Evolutionary conservation across 2,797 vertebrate genomes (phyloP).

Genomic region (Scarus forsteni): DNA sequence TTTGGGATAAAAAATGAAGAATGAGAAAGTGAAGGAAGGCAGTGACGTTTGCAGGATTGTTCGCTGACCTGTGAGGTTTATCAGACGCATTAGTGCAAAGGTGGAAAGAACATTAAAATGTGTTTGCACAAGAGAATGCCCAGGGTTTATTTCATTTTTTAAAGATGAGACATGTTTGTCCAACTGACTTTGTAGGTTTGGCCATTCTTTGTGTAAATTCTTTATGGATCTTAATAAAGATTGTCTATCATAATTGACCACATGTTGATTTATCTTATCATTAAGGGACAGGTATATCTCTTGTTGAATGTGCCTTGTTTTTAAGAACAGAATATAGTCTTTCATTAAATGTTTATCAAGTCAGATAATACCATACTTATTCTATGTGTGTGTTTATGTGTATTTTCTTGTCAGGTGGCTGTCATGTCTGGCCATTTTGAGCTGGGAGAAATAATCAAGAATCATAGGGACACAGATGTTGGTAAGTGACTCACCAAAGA

Average conservation of each 20-base stretch:
- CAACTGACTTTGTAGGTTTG: neutral
- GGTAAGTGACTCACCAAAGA: conserved; percentile 79
- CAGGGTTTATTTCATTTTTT: neutral
- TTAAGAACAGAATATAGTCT: too few species aligned
- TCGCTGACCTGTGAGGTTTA: conserved; percentile 25
- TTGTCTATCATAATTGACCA: neutral
- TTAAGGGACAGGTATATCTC: neutral
- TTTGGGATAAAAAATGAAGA: conserved; percentile 1
- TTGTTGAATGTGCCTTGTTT: too few species aligned
- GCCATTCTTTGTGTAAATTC: neutral
- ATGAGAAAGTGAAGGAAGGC: neutral
- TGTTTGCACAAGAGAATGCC: neutral
- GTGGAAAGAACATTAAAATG: conserved; percentile 12
- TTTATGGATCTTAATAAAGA: neutral
- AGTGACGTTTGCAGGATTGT: conserved; percentile 22
- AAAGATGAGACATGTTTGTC: neutral
- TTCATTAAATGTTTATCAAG: neutral
- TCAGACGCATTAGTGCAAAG: conserved; percentile 10
- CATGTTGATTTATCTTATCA: too few species aligned
- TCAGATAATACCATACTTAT: neutral
- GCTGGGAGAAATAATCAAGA: conserved; percentile 93
- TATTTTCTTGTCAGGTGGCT: conserved; percentile 85
- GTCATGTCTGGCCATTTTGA: conserved; percentile 96
- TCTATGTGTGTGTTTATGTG: neutral
- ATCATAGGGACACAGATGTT: conserved; percentile 90